These are phyloP conservation scores for Archaeoteleia sp. DNA, from an alignment of 2,888 invertebrate genomes.

Conservation along the genomic window DNA sequence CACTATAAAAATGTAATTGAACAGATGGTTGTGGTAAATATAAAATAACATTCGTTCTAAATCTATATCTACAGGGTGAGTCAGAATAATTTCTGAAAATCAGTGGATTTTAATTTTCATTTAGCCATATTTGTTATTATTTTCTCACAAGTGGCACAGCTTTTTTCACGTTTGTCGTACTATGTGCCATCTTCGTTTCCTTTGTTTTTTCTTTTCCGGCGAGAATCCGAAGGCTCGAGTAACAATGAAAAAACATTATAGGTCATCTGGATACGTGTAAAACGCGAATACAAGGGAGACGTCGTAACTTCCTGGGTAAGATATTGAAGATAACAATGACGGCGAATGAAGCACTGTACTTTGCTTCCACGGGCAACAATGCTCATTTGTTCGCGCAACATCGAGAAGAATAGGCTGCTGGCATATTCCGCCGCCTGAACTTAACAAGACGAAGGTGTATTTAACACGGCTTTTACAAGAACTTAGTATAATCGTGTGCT, in stretches of 20 bases:
- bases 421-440: conserved; percentile 38
- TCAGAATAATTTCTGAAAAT: no score
- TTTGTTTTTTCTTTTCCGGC: conserved; percentile 18
- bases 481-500: conserved; percentile 26
- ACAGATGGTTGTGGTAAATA: no score
- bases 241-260: conserved; percentile 32
- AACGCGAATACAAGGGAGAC: conserved; percentile 29
- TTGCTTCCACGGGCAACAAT: conserved; percentile 30
- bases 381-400: conserved; percentile 36
- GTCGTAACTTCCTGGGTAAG: conserved; percentile 25
- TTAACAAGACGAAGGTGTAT: conserved; percentile 33
- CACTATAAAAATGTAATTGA: no score
- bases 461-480: conserved; percentile 33
- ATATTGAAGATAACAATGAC: conserved; percentile 46
- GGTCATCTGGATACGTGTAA: conserved; percentile 28
- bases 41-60: no score
- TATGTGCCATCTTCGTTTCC: no score
- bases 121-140: no score
- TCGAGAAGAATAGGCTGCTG: conserved; percentile 41
- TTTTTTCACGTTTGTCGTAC: no score
- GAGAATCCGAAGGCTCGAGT: conserved; percentile 20
- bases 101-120: no score
- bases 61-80: no score
- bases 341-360: conserved; percentile 39
- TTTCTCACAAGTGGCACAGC: no score